Evolutionary conservation across 2,888 invertebrate genomes (phyloP).

Genomic region (Hirtodrosophila alboralis): DNA sequence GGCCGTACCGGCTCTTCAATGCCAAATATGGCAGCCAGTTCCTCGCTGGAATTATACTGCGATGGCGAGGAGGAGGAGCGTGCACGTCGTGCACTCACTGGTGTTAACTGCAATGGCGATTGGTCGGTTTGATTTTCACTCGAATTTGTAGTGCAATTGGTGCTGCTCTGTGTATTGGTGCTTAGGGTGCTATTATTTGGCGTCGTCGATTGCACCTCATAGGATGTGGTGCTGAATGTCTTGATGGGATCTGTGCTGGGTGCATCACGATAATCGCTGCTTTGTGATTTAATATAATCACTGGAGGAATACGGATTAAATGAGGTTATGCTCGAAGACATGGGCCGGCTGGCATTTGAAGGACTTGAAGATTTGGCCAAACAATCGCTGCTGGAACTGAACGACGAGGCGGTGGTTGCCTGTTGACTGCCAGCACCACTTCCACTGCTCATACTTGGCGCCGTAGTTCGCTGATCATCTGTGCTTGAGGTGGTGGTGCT

Average conservation of each 20-base stretch:
- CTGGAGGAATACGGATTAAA: constrained; percentile 84
- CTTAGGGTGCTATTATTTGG: constrained; percentile 80
- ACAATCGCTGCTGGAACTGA: constrained; percentile 83
- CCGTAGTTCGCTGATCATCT: constrained; percentile 73
- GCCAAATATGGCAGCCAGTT: constrained; percentile 87
- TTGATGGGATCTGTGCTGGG: constrained; percentile 84
- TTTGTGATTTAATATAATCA: constrained; percentile 84
- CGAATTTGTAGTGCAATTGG: constrained; percentile 33
- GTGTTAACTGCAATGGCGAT: constrained; percentile 80
- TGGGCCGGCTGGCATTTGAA: constrained; percentile 75
- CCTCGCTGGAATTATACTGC: constrained; percentile 88
- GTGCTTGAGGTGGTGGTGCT: constrained; percentile 42
- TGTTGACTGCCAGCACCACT: constrained; percentile 35
- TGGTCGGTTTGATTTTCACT: constrained; percentile 45
- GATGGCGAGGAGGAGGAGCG: constrained; percentile 84
- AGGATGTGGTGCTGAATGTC: constrained; percentile 84
- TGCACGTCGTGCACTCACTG: constrained; percentile 60
- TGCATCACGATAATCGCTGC: constrained; percentile 83
- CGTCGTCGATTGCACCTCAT: constrained; percentile 83
- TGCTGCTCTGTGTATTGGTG: constrained; percentile 54
- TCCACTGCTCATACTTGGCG: constrained; percentile 67
- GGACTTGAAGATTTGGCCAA: constrained; percentile 83
- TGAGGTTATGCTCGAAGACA: constrained; percentile 84
- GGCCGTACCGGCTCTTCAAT: constrained; percentile 78
- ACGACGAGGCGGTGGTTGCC: constrained; percentile 78